Evolutionary conservation across 2,113 vertebrate species (phyloP), one percentile per base, ranked within the genome.

Genomic region (Erythrolamprus reginae): DNA sequence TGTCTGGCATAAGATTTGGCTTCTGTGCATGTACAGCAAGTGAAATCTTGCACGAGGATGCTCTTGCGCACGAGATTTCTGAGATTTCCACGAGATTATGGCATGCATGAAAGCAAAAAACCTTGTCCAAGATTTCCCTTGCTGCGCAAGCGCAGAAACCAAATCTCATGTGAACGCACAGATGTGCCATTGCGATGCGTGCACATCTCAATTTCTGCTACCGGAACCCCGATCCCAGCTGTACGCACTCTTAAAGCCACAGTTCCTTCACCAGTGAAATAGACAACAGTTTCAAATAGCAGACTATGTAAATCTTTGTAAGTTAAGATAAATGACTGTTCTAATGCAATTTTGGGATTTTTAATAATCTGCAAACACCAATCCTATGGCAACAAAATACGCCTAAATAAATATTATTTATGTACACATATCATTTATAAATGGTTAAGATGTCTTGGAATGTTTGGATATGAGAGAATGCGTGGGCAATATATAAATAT

Each of bases 281-380:
- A 77, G 65, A 77, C 7, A 65, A n/a, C 17, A 19, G 17, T 38
- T 38, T 77, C 33, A 38, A 42, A 77, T 10, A 38, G 17, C 3
- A 17, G 19, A 77, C 70, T 3, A 77, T 65, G 61, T 65, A 77
- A 8, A 5, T 45, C 70, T 77, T 77, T 77, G 65, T 38, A 77
- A 77, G 17, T 77, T 2, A 70, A n/a, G 5, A 77, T 17, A 33
- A 38, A 42, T 77, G 70, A 42, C 33, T 77, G 7, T 19, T 77
- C 3, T 77, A 77, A 77, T 77, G 33, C 33, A 9, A 77, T 42
- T 2, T 42, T 77, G 33, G 12, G 15, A 33, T 50, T 47, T 89
- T 3, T 19, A 56, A 28, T 24, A 90, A 42, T 88, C 93, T 87
- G 65, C 24, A 89, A 52, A 88, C 88, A 15, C 56, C 88, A 91